Conservation (phyloP, 2,888 invertebrate species). For the Neocrepidodera transversa region DNA sequence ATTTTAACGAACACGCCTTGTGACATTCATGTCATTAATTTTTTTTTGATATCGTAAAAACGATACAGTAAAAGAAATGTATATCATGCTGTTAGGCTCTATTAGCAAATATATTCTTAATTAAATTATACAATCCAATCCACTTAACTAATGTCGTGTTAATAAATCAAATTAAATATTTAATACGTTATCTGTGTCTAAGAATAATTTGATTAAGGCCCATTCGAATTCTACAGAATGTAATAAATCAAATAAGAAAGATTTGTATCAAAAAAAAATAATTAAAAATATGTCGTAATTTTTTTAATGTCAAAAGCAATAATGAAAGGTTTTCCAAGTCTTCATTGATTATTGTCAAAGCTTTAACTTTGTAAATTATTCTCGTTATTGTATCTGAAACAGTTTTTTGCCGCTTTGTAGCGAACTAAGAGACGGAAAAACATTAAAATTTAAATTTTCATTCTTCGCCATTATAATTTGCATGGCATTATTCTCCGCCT, state of each 20-base stretch:
- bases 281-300: too few species aligned
- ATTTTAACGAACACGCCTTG: not conserved
- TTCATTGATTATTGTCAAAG: slow-evolving; percentile 10
- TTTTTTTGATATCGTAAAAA: not conserved
- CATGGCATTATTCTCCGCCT: slow-evolving; percentile 56
- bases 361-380: slow-evolving; percentile 8
- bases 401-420: slow-evolving; percentile 36
- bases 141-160: slow-evolving; percentile 43
- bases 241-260: not conserved
- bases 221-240: not conserved
- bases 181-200: slow-evolving; percentile 40
- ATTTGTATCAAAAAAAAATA: too few species aligned
- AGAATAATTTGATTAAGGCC: slow-evolving; percentile 39
- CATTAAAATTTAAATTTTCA: slow-evolving; percentile 58
- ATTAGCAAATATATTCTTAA: slow-evolving; percentile 37
- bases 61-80: not conserved
- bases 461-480: slow-evolving; percentile 56
- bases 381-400: slow-evolving; percentile 14
- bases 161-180: slow-evolving; percentile 44
- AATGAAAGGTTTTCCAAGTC: not conserved
- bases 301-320: too few species aligned
- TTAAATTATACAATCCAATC: slow-evolving; percentile 45
- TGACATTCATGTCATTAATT: not conserved
- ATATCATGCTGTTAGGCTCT: slow-evolving; percentile 13
- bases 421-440: slow-evolving; percentile 52